Evolutionary conservation across 2,113 vertebrate species (phyloP).

Genomic region (Motacilla tschutschensis): DNA sequence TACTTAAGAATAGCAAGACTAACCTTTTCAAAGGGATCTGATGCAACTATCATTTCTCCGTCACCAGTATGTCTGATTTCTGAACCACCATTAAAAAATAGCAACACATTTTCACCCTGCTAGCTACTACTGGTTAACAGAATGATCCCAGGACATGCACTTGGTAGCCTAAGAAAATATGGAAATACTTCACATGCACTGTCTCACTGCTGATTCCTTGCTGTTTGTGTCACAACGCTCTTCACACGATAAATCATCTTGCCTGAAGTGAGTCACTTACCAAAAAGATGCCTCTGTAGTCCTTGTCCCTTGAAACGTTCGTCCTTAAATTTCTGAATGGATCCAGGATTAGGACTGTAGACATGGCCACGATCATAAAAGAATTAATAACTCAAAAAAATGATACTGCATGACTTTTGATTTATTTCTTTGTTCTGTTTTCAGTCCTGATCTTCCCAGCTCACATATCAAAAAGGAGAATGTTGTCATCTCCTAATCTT

Average conservation of each 20-base stretch:
- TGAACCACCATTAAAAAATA: conserved; percentile 63
- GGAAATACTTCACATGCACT: conserved; percentile 13
- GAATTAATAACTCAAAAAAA: conserved; percentile 30
- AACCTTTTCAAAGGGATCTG: too few relatives aligned
- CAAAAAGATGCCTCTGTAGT: background rate
- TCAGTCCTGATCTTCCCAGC: conserved; percentile 8
- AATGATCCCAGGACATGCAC: conserved; percentile 31
- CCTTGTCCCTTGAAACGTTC: conserved; percentile 17
- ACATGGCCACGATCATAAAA: conserved; percentile 3
- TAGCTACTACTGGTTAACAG: conserved; percentile 26
- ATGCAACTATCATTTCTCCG: too few relatives aligned
- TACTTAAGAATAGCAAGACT: too few relatives aligned
- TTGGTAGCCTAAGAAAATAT: conserved; percentile 40
- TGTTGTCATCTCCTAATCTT: background rate
- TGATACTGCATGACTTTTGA: background rate
- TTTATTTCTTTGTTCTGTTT: conserved; percentile 56
- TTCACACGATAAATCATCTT: conserved; percentile 59
- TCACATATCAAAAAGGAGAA: background rate
- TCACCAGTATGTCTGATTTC: conserved; percentile 32
- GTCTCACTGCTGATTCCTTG: conserved; percentile 22
- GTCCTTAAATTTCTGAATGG: conserved; percentile 45
- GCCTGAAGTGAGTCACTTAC: conserved; percentile 51
- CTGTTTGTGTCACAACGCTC: conserved; percentile 41
- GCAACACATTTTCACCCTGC: conserved; percentile 31
- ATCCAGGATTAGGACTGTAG: conserved; percentile 38